Conservation (phyloP, 2,888 invertebrate species). For the Augochlorella aurata region DNA sequence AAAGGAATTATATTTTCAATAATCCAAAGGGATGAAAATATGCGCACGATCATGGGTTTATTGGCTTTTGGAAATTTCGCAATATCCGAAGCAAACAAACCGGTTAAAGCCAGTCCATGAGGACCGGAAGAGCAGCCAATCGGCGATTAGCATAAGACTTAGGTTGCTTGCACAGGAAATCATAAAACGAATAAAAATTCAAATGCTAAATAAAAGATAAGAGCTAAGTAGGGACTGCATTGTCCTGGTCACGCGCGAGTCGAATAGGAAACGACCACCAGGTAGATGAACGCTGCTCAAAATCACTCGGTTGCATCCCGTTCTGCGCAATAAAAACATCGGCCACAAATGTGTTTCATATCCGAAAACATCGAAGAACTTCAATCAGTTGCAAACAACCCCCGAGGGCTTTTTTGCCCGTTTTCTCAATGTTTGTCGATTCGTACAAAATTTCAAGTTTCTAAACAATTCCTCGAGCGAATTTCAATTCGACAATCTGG, state of each 20-base stretch:
- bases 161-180: slow-evolving; percentile 72
- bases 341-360: slow-evolving; percentile 31
- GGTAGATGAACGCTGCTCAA: slow-evolving; percentile 55
- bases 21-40: slow-evolving; percentile 1
- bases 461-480: too few relatives aligned
- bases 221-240: slow-evolving; percentile 75
- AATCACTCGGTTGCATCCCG: slow-evolving; percentile 51
- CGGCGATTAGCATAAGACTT: slow-evolving; percentile 71
- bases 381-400: too few relatives aligned
- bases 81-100: slow-evolving; percentile 62
- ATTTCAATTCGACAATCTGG: too few relatives aligned
- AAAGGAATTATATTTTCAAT: not conserved
- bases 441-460: not conserved
- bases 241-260: slow-evolving; percentile 78
- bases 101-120: slow-evolving; percentile 6
- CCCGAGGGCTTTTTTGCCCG: not conserved
- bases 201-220: slow-evolving; percentile 73
- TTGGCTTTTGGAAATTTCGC: slow-evolving; percentile 62
- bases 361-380: slow-evolving; percentile 23
- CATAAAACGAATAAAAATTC: slow-evolving; percentile 77
- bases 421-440: not conserved
- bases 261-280: slow-evolving; percentile 65
- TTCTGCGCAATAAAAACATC: slow-evolving; percentile 56
- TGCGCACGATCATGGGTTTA: slow-evolving; percentile 60
- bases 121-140: slow-evolving; percentile 45